phyloP scores from a whole-genome alignment of 1,140 invertebrate species.

The Mya arenaria region DNA sequence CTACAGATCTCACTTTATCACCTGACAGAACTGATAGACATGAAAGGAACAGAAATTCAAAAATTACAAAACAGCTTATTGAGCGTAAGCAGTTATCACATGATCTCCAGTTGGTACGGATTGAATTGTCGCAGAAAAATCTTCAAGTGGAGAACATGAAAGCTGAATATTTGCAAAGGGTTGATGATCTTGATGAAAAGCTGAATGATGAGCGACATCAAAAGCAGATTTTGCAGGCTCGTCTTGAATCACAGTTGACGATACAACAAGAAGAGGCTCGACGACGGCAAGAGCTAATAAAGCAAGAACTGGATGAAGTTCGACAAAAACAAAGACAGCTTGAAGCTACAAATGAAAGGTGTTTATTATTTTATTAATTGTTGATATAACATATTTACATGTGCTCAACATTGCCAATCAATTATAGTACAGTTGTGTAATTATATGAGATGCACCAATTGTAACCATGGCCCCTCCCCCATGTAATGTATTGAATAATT shows the following conservation, averaged over 20 bases:
- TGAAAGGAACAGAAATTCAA: conserved; percentile 65
- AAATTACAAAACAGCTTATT: conserved; percentile 73
- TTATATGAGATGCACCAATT: too few species aligned
- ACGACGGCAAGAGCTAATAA: conserved; percentile 76
- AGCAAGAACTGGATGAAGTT: conserved; percentile 77
- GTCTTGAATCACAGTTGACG: conserved; percentile 78
- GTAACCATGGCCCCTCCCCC: too few species aligned
- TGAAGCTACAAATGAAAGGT: conserved; percentile 79
- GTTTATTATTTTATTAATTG: too few species aligned
- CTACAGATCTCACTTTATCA: conserved; percentile 76
- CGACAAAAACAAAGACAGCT: conserved; percentile 76
- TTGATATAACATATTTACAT: too few species aligned
- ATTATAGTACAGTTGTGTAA: too few species aligned
- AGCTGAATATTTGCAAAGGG: conserved; percentile 76
- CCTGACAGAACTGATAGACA: conserved; percentile 69
- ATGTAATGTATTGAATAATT: too few species aligned
- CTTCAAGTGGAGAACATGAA: conserved; percentile 79
- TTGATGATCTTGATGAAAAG: conserved; percentile 80
- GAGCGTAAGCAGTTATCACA: conserved; percentile 80
- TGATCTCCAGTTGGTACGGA: conserved; percentile 80
- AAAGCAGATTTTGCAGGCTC: conserved; percentile 79
- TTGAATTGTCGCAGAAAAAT: conserved; percentile 81
- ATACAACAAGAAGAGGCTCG: conserved; percentile 79
- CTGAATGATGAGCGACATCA: conserved; percentile 79
- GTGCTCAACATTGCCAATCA: too few species aligned